These are phyloP conservation scores for Speoplatyrhinus poulsoni DNA, from an alignment of 2,113 vertebrate genomes.

Conservation along the genomic window DNA sequence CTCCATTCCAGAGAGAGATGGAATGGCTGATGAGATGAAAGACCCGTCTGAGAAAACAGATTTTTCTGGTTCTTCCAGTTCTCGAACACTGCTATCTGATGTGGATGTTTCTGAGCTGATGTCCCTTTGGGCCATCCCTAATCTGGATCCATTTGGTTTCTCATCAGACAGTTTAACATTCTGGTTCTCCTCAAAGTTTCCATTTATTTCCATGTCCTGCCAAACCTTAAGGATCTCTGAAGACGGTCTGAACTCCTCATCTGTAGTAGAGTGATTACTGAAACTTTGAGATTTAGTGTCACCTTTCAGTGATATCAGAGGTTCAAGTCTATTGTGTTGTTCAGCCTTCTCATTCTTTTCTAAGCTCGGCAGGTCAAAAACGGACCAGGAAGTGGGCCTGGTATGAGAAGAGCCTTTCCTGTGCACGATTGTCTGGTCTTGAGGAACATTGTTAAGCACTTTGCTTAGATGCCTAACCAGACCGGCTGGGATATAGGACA, in stretches of 20 bases:
- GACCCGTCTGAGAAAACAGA: conserved; percentile 65
- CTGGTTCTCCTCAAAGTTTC: conserved; percentile 21
- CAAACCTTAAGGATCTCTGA: conserved; percentile 80
- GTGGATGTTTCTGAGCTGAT: conserved; percentile 21
- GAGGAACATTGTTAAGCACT: conserved; percentile 80
- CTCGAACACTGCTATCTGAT: conserved; percentile 14
- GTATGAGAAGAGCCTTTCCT: conserved; percentile 48
- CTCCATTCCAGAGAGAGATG: conserved; percentile 35
- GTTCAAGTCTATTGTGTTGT: conserved; percentile 7
- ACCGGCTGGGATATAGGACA: conserved; percentile 94
- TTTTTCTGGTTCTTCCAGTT: conserved; percentile 80
- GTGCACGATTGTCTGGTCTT: conserved; percentile 47
- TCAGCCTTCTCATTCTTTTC: conserved; percentile 38
- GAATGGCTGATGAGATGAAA: conserved; percentile 40
- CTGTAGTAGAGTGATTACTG: conserved; percentile 41
- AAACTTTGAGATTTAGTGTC: conserved; percentile 19
- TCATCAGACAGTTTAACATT: conserved; percentile 16
- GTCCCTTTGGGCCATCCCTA: conserved; percentile 21
- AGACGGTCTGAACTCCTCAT: conserved; percentile 78
- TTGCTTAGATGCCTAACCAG: conserved; percentile 85
- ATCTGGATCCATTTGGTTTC: neutral
- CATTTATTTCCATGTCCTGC: conserved; percentile 76
- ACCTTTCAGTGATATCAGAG: conserved; percentile 25
- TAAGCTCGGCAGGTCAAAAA: conserved; percentile 77
- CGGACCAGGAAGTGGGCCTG: conserved; percentile 75